These are phyloP conservation scores for Orthonevra nobilis DNA, from an alignment of 2,888 invertebrate species.

Conservation along the genomic window DNA sequence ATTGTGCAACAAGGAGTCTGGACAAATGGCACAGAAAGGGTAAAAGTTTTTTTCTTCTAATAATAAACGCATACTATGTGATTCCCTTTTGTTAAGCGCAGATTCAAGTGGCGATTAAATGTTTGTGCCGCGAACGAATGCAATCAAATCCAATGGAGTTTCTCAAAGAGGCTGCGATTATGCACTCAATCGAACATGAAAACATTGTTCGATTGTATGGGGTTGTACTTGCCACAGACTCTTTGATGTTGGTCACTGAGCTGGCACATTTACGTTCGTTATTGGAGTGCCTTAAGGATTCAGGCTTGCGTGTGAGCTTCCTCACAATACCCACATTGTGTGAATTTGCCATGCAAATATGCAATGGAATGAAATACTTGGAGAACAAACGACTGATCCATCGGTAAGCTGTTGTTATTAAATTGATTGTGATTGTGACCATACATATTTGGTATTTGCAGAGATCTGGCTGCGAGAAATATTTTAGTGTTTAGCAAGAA, in stretches of 20 bases:
- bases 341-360: conserved; percentile 97
- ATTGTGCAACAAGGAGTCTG: conserved; percentile 98
- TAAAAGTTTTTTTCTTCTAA: conserved; percentile 79
- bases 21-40: conserved; percentile 96
- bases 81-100: conserved; percentile 77
- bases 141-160: conserved; percentile 98
- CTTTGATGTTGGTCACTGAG: conserved; percentile 92
- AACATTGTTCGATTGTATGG: conserved; percentile 98
- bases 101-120: conserved; percentile 98
- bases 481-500: conserved; percentile 98
- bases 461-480: conserved; percentile 98
- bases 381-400: conserved; percentile 98
- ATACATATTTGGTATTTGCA: conserved; percentile 73
- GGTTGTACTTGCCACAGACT: conserved; percentile 95
- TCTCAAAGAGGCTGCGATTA: conserved; percentile 98
- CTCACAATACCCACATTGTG: conserved; percentile 93
- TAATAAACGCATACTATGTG: conserved; percentile 2
- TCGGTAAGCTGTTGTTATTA: conserved; percentile 81
- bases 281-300: conserved; percentile 96
- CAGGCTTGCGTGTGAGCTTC: conserved; percentile 93
- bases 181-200: conserved; percentile 98
- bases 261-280: conserved; percentile 96
- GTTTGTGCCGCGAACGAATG: conserved; percentile 95
- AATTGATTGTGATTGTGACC: too few species aligned
- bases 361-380: conserved; percentile 98